Evolutionary conservation across 2,113 vertebrate species (phyloP).

Genomic region (Gorsachius goisagi): DNA sequence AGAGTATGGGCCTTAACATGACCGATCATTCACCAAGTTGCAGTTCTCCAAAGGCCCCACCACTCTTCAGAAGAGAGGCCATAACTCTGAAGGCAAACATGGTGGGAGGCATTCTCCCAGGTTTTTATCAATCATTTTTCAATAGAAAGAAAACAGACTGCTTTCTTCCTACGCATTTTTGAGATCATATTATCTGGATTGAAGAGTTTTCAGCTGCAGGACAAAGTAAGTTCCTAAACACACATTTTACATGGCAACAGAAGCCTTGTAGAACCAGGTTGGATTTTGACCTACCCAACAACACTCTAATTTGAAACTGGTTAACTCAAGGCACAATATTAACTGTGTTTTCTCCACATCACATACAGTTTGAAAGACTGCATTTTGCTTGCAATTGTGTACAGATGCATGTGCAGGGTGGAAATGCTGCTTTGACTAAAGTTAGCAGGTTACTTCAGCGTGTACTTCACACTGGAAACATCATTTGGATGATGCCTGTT

Average conservation of each 20-base stretch:
- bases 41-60: neutral
- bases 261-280: neutral
- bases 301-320: neutral
- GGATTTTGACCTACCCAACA: neutral
- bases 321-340: neutral
- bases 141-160: neutral
- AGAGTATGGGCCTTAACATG: neutral
- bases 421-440: neutral
- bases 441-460: neutral
- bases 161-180: neutral
- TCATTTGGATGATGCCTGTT: neutral
- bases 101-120: neutral
- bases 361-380: neutral
- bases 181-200: neutral
- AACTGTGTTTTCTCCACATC: neutral
- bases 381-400: neutral
- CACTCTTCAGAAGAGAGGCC: neutral
- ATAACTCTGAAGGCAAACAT: neutral
- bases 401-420: accelerated
- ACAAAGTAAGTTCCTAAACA: neutral
- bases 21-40: neutral
- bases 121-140: neutral
- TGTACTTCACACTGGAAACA: neutral
- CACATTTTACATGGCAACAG: neutral
- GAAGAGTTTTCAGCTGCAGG: neutral